Evolutionary conservation across 2,113 vertebrate species (phyloP).

Genomic region (Trematocara variabile): DNA sequence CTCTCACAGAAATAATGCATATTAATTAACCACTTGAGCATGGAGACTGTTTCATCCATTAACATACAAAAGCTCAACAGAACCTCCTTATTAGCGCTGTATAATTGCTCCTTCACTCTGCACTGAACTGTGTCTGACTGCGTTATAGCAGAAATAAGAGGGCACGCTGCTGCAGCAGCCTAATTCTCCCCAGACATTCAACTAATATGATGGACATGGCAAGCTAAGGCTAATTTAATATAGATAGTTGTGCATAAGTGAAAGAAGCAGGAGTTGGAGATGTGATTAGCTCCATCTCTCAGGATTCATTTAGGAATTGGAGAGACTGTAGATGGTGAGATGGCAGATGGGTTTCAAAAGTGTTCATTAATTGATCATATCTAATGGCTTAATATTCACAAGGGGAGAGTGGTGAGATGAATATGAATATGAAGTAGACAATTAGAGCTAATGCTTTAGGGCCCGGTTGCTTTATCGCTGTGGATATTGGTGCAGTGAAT

Average conservation of each 20-base stretch:
- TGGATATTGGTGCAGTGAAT: neutral
- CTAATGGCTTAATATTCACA: neutral
- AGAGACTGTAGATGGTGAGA: neutral
- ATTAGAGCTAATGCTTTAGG: neutral
- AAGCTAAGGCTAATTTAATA: neutral
- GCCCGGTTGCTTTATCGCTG: neutral
- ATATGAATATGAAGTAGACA: constrained; percentile 8
- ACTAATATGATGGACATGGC: neutral
- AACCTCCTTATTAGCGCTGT: constrained; percentile 1
- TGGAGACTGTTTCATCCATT: neutral
- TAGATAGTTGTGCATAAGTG: neutral
- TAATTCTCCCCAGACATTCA: neutral
- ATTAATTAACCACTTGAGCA: neutral
- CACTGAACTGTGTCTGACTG: neutral
- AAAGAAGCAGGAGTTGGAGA: neutral
- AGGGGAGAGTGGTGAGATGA: neutral
- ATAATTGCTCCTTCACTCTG: neutral
- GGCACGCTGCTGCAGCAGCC: neutral
- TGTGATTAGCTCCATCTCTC: neutral
- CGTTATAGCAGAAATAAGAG: neutral
- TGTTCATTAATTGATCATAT: constrained; percentile 26
- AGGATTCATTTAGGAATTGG: neutral
- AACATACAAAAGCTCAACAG: constrained; percentile 6
- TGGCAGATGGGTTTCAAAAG: neutral
- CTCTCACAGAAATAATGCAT: constrained; percentile 1